phyloP scores from a whole-genome alignment of 2,113 vertebrate genomes.

The Pongo pygmaeus region DNA sequence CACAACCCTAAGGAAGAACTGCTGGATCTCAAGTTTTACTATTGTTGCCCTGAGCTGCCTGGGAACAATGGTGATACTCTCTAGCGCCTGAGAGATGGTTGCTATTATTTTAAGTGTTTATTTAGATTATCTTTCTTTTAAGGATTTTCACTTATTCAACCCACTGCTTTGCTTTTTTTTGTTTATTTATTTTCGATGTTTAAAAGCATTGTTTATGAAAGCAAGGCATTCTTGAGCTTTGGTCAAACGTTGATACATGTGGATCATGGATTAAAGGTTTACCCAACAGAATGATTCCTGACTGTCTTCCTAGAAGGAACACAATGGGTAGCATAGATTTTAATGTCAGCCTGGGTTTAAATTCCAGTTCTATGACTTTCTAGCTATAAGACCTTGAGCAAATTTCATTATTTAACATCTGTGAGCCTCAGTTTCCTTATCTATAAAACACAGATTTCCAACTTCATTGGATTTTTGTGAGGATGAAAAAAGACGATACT shows the following conservation, averaged over 20 bases:
- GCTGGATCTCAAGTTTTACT: background rate
- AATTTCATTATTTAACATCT: background rate
- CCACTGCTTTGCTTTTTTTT: background rate
- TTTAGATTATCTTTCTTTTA: conserved; percentile 34
- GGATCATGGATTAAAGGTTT: background rate
- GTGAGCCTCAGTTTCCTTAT: background rate
- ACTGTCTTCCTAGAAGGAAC: background rate
- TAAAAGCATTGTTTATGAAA: background rate
- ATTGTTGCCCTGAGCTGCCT: background rate
- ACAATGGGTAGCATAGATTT: background rate
- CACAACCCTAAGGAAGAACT: background rate
- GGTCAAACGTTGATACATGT: background rate
- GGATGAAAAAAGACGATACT: background rate
- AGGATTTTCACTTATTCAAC: background rate
- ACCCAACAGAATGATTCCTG: background rate
- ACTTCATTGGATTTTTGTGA: background rate
- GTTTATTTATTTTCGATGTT: background rate
- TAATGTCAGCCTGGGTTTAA: background rate
- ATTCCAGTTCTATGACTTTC: background rate
- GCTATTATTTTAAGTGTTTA: background rate
- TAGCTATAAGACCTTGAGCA: background rate
- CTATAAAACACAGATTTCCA: background rate
- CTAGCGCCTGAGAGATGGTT: background rate
- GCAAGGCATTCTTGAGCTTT: background rate
- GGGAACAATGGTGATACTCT: background rate